phyloP scores from a whole-genome alignment of 2,797 vertebrate genomes.

The Falco biarmicus region DNA sequence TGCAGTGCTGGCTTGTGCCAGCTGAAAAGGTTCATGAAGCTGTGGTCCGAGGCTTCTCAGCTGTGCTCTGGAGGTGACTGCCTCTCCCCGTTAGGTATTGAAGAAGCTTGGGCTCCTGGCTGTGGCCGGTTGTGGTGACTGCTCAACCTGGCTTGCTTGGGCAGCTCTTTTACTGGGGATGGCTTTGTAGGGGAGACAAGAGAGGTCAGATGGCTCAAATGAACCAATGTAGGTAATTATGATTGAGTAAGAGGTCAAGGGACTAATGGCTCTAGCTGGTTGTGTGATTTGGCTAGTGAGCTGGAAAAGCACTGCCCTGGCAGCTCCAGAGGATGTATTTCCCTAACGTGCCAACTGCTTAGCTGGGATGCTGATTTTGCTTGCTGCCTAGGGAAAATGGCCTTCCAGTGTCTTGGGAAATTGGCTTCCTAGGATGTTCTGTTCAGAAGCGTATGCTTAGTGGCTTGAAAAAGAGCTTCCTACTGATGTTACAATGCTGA shows the following conservation, averaged over 20 bases:
- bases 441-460: not conserved
- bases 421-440: not conserved
- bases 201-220: not conserved
- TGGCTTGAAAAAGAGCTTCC: not conserved
- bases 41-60: not conserved
- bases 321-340: not conserved
- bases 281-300: not conserved
- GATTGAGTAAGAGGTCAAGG: not conserved
- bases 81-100: not conserved
- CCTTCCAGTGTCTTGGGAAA: not conserved
- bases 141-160: not conserved
- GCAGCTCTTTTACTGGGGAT: not conserved
- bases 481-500: not conserved
- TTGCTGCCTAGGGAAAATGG: not conserved
- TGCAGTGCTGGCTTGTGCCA: not conserved
- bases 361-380: not conserved
- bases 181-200: not conserved
- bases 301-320: not conserved
- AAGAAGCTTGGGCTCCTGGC: not conserved
- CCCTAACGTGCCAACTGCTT: not conserved
- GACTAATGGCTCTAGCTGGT: not conserved
- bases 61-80: not conserved
- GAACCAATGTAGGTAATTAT: not conserved
- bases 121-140: not conserved
- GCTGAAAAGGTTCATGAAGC: not conserved